Percentiles rank a stretch among this genome's conserved stretches.
phyloP scores from a whole-genome alignment of 2,113 vertebrate genomes.

The Microtus pennsylvanicus region DNA sequence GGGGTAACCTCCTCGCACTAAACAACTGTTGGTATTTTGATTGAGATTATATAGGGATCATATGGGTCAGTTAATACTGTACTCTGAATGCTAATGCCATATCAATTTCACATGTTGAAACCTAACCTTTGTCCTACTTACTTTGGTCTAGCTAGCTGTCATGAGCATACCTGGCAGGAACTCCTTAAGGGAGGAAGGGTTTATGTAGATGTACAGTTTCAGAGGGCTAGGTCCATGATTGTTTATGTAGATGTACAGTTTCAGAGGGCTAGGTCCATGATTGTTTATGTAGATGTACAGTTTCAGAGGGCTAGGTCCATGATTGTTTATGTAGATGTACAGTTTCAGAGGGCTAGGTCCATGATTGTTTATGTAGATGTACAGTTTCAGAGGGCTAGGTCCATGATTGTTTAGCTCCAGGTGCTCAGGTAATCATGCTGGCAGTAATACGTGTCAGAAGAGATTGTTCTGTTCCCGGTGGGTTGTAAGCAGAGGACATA shows the following conservation, averaged over 20 bases:
- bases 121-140: not conserved
- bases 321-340: not conserved
- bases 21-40: slow-evolving; percentile 1
- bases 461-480: not conserved
- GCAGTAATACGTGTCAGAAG: too few species aligned
- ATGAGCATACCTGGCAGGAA: not conserved
- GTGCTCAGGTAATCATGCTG: not conserved
- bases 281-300: not conserved
- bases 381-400: not conserved
- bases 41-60: not conserved
- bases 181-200: not conserved
- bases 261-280: not conserved
- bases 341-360: not conserved
- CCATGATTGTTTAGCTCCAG: too few species aligned
- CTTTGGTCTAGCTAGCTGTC: too few species aligned
- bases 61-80: not conserved
- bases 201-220: not conserved
- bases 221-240: not conserved
- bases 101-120: not conserved
- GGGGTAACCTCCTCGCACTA: not conserved
- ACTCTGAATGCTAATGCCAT: not conserved
- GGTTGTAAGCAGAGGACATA: not conserved
- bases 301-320: not conserved
- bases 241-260: not conserved
- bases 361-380: not conserved